A percentile compares a stretch with the other conserved stretches of the same genome.
phyloP scores from a whole-genome alignment of 2,797 vertebrate species.

The Spinibarbus caldwelli region DNA sequence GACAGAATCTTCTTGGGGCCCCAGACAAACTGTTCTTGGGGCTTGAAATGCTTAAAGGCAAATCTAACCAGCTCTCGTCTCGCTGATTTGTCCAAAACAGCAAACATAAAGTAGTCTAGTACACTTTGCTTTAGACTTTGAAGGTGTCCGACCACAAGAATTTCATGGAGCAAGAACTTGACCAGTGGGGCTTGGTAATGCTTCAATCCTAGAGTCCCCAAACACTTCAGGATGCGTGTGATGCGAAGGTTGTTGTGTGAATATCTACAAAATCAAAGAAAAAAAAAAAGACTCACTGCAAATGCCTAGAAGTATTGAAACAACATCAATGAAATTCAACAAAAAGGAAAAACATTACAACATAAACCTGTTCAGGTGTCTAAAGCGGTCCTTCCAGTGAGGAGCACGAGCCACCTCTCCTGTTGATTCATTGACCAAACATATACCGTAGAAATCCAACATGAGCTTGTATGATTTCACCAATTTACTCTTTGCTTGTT shows the following conservation, averaged over 20 bases:
- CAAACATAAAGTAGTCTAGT: too few species aligned
- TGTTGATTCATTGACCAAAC: slow-evolving; percentile 67
- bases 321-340: not conserved
- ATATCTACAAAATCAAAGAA: slow-evolving; percentile 69
- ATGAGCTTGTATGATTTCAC: slow-evolving; percentile 87
- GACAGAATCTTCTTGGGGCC: too few species aligned
- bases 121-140: too few species aligned
- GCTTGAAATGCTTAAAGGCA: too few species aligned
- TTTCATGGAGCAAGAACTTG: slow-evolving; percentile 88
- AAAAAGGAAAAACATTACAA: not conserved
- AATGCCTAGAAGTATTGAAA: not conserved
- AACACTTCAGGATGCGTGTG: slow-evolving; percentile 93
- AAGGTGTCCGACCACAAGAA: slow-evolving; percentile 75
- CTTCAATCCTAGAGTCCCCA: slow-evolving; percentile 82
- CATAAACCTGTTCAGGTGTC: slow-evolving; percentile 84
- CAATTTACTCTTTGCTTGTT: slow-evolving; percentile 73
- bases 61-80: too few species aligned
- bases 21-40: too few species aligned
- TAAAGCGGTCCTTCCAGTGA: slow-evolving; percentile 81
- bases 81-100: too few species aligned
- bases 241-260: slow-evolving; percentile 92
- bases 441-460: slow-evolving; percentile 91
- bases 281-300: not conserved
- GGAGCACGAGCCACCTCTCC: slow-evolving; percentile 77
- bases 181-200: slow-evolving; percentile 87